These are phyloP conservation scores for Polylopha cassiicola DNA, from an alignment of 2,888 invertebrate species.

Conservation along the genomic window DNA sequence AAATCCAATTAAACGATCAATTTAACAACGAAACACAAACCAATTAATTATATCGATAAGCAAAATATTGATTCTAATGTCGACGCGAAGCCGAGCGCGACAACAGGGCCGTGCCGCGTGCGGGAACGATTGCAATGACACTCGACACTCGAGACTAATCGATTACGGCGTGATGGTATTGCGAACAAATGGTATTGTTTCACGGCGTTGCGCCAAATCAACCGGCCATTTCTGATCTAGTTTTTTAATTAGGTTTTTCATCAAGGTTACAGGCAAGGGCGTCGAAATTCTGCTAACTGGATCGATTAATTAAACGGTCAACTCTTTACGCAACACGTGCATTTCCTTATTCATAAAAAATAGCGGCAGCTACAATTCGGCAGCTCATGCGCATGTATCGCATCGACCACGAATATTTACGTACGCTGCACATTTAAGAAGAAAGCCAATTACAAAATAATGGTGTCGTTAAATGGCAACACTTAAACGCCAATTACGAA, in stretches of 20 bases:
- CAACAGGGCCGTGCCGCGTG: conserved; percentile 3
- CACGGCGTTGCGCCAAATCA: conserved; percentile 55
- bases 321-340: too few species aligned
- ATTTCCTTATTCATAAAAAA: too few species aligned
- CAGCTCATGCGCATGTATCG: too few species aligned
- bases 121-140: conserved; percentile 49
- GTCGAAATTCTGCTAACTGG: conserved; percentile 13
- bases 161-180: conserved; percentile 58
- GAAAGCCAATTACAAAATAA: too few species aligned
- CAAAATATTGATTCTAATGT: neutral
- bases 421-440: too few species aligned
- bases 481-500: conserved; percentile 50
- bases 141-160: conserved; percentile 56
- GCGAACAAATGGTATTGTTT: conserved; percentile 54
- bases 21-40: too few species aligned
- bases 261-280: conserved; percentile 33
- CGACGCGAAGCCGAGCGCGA: too few species aligned
- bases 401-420: too few species aligned
- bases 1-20: too few species aligned
- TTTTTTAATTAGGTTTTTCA: conserved; percentile 51
- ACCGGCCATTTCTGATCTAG: conserved; percentile 56
- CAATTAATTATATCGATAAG: conserved; percentile 14
- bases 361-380: too few species aligned
- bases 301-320: conserved; percentile 12
- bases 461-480: conserved; percentile 38